A percentile compares a stretch with the other conserved stretches of the same genome.
Evolutionary conservation across 2,797 vertebrate species (phyloP).

Genomic region (Salarias fasciatus): DNA sequence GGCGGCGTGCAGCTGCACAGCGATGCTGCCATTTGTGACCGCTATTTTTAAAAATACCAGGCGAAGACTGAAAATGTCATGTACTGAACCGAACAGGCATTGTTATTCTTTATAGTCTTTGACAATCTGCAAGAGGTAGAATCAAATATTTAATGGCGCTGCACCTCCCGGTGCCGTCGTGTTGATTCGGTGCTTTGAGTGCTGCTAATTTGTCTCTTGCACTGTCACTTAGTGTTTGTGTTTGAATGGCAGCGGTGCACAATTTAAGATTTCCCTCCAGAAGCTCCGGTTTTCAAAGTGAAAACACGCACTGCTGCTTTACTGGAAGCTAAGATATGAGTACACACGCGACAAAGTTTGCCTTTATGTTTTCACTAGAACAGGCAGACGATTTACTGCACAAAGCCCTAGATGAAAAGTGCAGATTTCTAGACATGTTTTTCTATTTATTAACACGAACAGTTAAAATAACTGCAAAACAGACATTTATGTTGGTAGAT

Average conservation of each 20-base stretch:
- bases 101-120: conserved; percentile 38
- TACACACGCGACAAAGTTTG: too few species aligned
- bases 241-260: conserved; percentile 38
- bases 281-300: conserved; percentile 36
- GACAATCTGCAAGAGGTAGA: conserved; percentile 38
- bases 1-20: conserved; percentile 3
- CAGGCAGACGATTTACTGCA: too few species aligned
- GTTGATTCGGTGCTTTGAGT: conserved; percentile 37
- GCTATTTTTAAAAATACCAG: conserved; percentile 27
- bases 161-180: conserved; percentile 31
- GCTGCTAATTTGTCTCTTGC: conserved; percentile 44
- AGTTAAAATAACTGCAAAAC: too few species aligned
- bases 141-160: conserved; percentile 46
- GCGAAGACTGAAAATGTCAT: conserved; percentile 28
- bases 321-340: too few species aligned
- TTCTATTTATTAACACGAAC: too few species aligned
- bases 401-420: too few species aligned
- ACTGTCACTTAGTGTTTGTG: conserved; percentile 37
- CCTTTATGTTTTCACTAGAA: conserved; percentile 3
- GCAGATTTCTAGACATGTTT: too few species aligned
- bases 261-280: conserved; percentile 32
- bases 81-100: conserved; percentile 21
- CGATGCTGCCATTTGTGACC: conserved; percentile 14
- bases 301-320: conserved; percentile 12
- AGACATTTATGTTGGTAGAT: too few species aligned